A percentile compares a stretch with the other conserved stretches of the same genome.
These are phyloP conservation scores for Leptopilina clavipes DNA, from an alignment of 1,140 invertebrate genomes.

Conservation along the genomic window DNA sequence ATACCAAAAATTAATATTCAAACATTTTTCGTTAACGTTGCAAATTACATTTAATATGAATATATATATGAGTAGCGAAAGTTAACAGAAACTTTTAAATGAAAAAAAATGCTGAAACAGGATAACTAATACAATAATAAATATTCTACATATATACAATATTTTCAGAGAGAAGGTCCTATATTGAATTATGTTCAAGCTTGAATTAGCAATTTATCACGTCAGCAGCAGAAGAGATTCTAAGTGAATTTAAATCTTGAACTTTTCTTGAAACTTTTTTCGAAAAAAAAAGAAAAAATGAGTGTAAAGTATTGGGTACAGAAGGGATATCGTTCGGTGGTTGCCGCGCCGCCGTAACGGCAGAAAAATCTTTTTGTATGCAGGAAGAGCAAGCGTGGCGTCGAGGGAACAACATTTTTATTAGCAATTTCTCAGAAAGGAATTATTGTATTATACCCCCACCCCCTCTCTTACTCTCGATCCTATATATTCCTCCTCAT, in stretches of 20 bases:
- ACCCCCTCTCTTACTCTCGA: not conserved
- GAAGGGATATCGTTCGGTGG: not conserved
- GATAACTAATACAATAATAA: not conserved
- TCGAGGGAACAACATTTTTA: slow-evolving; percentile 31
- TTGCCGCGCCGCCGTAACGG: not conserved
- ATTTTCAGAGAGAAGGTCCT: too few relatives aligned
- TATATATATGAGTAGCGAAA: too few relatives aligned
- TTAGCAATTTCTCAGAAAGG: slow-evolving; percentile 31
- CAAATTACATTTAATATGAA: too few relatives aligned
- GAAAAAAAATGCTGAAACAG: not conserved
- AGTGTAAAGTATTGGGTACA: not conserved
- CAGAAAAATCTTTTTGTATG: slow-evolving; percentile 27
- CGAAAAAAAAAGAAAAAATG: too few relatives aligned
- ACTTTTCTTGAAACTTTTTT: not conserved
- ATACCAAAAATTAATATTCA: too few relatives aligned
- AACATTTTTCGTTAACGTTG: too few relatives aligned
- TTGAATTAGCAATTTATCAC: not conserved
- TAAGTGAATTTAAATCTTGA: not conserved
- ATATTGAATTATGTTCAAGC: slow-evolving; percentile 1
- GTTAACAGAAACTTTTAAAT: too few relatives aligned
- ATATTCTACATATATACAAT: not conserved
- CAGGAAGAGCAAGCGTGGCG: slow-evolving; percentile 7
- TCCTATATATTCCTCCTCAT: too few relatives aligned
- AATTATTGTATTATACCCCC: slow-evolving; percentile 33
- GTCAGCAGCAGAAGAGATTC: not conserved